Evolutionary conservation across 1,140 invertebrate species (phyloP).

Genomic region (Colletes gigas): DNA sequence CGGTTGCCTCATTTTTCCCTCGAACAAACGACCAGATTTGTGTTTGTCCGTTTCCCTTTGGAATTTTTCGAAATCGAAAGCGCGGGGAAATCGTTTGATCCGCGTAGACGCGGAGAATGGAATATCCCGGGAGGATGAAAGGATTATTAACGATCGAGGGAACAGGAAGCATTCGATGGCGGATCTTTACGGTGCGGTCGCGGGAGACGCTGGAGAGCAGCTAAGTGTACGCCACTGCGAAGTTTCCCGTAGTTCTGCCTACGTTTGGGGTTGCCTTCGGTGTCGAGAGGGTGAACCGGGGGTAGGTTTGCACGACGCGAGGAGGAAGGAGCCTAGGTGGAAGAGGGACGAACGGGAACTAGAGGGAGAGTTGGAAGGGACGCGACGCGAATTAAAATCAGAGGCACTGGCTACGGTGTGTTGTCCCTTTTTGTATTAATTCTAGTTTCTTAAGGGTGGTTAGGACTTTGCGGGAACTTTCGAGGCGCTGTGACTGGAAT

Average conservation of each 20-base stretch:
- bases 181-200: conserved; percentile 40
- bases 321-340: not conserved
- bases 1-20: no score
- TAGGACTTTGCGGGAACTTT: no score
- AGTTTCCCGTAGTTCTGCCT: conserved; percentile 54
- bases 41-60: no score
- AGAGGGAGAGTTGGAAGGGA: no score
- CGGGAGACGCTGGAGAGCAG: conserved; percentile 5
- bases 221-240: conserved; percentile 47
- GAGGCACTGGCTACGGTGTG: conserved; percentile 28
- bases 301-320: conserved; percentile 19
- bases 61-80: no score
- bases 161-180: conserved; percentile 10
- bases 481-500: not conserved
- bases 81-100: not conserved
- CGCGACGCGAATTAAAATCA: conserved; percentile 43
- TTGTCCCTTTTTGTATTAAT: conserved; percentile 1
- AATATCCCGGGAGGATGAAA: not conserved
- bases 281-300: not conserved
- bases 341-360: not conserved
- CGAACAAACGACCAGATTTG: no score
- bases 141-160: conserved; percentile 39
- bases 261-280: conserved; percentile 10
- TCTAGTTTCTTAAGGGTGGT: not conserved
- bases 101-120: not conserved